These are phyloP conservation scores for Drosophila neutralis DNA, from an alignment of 2,888 invertebrate species.

Conservation along the genomic window DNA sequence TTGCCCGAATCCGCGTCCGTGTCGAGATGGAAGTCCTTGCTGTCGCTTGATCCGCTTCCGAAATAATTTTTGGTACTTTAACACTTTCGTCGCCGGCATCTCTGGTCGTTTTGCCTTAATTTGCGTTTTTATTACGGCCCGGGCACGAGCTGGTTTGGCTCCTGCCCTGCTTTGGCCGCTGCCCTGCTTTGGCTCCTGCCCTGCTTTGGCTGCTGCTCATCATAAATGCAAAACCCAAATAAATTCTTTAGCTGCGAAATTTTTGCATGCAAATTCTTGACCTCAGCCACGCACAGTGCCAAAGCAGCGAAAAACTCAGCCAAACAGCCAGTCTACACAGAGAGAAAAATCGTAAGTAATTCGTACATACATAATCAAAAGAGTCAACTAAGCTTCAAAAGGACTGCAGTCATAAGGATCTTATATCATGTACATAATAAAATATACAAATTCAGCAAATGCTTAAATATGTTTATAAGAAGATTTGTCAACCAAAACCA, in stretches of 20 bases:
- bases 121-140: constrained; percentile 54
- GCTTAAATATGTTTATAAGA: neutral
- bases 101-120: constrained; percentile 46
- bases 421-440: neutral
- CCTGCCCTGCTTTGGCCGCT: constrained; percentile 18
- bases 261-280: constrained; percentile 76
- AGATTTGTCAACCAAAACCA: neutral
- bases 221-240: constrained; percentile 75
- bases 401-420: no score
- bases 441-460: neutral
- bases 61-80: constrained; percentile 56
- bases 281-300: constrained; percentile 49
- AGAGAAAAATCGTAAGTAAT: neutral
- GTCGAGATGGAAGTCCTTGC: constrained; percentile 44
- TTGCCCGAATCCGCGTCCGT: neutral
- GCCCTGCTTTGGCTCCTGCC: constrained; percentile 29
- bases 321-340: neutral
- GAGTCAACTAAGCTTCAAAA: neutral
- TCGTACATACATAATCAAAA: neutral
- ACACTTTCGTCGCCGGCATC: constrained; percentile 58
- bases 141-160: constrained; percentile 2
- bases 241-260: constrained; percentile 58
- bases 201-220: constrained; percentile 47
- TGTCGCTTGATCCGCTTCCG: constrained; percentile 33
- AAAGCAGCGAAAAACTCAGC: neutral